A percentile compares a stretch with the other conserved stretches of the same genome.
These are phyloP conservation scores for Pachyuromys duprasi DNA, from an alignment of 2,797 vertebrate species.

Conservation along the genomic window DNA sequence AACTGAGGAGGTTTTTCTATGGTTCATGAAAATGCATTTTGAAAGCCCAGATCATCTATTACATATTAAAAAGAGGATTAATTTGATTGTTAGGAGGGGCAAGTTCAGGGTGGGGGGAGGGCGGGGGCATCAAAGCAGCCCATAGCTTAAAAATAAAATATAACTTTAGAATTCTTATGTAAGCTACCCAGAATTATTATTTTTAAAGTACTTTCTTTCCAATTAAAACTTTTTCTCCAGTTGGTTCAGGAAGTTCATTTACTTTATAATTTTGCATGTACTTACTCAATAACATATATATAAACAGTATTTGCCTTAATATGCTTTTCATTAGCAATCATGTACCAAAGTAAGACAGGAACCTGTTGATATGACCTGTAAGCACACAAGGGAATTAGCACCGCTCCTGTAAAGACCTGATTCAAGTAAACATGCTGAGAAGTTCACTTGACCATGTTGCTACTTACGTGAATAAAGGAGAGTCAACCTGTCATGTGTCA, in stretches of 20 bases:
- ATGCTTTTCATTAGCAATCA: conserved; percentile 73
- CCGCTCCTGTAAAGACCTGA: conserved; percentile 43
- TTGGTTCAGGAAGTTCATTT: conserved; percentile 66
- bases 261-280: conserved; percentile 56
- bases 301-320: conserved; percentile 71
- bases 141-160: conserved; percentile 7
- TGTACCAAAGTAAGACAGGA: conserved; percentile 72
- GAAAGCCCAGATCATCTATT: conserved; percentile 43
- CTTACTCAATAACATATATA: conserved; percentile 45
- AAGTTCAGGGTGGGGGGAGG: background rate
- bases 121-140: conserved; percentile 8
- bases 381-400: conserved; percentile 67
- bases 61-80: conserved; percentile 46
- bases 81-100: background rate
- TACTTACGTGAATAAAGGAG: conserved; percentile 68
- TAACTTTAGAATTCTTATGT: conserved; percentile 37
- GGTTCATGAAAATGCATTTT: conserved; percentile 46
- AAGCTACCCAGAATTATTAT: background rate
- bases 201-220: background rate
- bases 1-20: background rate
- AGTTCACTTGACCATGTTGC: conserved; percentile 60
- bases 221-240: conserved; percentile 56
- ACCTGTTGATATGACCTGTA: conserved; percentile 61
- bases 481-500: conserved; percentile 58
- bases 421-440: conserved; percentile 56